phyloP scores from a whole-genome alignment of 2,113 vertebrate genomes.

The Poecilia latipinna region DNA sequence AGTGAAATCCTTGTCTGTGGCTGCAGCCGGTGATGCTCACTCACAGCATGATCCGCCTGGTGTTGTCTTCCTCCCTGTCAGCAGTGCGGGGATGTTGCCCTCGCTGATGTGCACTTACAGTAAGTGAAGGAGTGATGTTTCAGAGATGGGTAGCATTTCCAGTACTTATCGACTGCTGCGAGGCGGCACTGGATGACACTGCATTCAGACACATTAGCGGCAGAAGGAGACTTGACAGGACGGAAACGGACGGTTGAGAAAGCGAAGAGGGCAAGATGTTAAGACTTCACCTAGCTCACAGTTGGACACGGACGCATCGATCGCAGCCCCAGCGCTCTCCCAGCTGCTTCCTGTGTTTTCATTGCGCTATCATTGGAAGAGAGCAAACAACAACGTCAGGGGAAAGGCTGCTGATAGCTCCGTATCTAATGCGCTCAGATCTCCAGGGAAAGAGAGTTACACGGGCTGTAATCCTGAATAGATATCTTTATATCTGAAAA shows the following conservation, averaged over 20 bases:
- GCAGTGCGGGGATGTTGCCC: conserved; percentile 61
- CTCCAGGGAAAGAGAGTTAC: conserved; percentile 48
- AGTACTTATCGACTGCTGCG: conserved; percentile 79
- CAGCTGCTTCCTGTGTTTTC: conserved; percentile 78
- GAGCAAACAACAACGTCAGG: conserved; percentile 70
- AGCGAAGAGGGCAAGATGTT: conserved; percentile 61
- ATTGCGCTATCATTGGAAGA: conserved; percentile 69
- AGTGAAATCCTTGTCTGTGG: conserved; percentile 47
- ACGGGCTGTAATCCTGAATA: conserved; percentile 31
- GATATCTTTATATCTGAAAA: conserved; percentile 1
- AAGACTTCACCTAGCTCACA: conserved; percentile 59
- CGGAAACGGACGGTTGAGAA: conserved; percentile 39
- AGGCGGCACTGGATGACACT: conserved; percentile 59
- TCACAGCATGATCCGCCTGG: conserved; percentile 43
- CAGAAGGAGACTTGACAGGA: conserved; percentile 59
- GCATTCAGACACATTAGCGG: conserved; percentile 80
- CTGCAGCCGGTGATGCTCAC: conserved; percentile 46
- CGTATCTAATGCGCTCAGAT: conserved; percentile 45
- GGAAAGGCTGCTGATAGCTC: conserved; percentile 58
- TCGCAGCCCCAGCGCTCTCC: conserved; percentile 49
- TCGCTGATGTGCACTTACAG: conserved; percentile 77
- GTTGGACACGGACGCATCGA: conserved; percentile 68
- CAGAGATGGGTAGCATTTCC: conserved; percentile 83
- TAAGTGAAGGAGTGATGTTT: conserved; percentile 83
- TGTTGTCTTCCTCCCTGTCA: conserved; percentile 75